These are phyloP conservation scores for Caenorhabditis becei DNA, from an alignment of 2,888 invertebrate genomes.

Conservation along the genomic window DNA sequence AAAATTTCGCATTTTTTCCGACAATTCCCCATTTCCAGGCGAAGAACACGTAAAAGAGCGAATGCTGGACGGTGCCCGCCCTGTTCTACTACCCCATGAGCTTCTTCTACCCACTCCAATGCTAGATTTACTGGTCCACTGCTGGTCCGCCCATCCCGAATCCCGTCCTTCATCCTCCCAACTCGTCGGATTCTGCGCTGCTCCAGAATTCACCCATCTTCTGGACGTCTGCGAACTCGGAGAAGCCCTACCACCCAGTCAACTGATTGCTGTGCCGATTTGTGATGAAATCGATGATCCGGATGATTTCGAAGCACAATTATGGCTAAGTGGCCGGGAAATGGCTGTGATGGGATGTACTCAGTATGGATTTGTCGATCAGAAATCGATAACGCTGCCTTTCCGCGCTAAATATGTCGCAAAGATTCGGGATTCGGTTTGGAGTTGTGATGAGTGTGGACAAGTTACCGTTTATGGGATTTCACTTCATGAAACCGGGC, in stretches of 20 bases:
- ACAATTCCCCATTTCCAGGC: too few relatives aligned
- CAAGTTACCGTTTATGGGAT: conserved; percentile 61
- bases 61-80: conserved; percentile 94
- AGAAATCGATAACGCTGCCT: conserved; percentile 69
- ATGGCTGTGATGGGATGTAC: conserved; percentile 81
- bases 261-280: conserved; percentile 55
- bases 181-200: conserved; percentile 86
- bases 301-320: conserved; percentile 67
- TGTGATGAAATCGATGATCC: conserved; percentile 65
- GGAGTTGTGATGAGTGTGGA: conserved; percentile 65
- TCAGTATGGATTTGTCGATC: conserved; percentile 81
- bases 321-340: conserved; percentile 76
- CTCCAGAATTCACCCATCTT: conserved; percentile 91
- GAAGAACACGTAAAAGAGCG: conserved; percentile 97
- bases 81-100: conserved; percentile 89
- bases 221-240: conserved; percentile 89
- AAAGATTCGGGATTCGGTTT: conserved; percentile 63
- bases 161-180: conserved; percentile 95
- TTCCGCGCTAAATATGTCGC: conserved; percentile 57
- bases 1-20: too few relatives aligned
- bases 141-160: conserved; percentile 90
- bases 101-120: conserved; percentile 85
- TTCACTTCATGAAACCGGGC: conserved; percentile 62
- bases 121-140: conserved; percentile 94
- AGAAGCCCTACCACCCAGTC: conserved; percentile 60